Base-by-base conservation (phyloP, 2,797 vertebrate genomes). In the Danio tinwini region DNA sequence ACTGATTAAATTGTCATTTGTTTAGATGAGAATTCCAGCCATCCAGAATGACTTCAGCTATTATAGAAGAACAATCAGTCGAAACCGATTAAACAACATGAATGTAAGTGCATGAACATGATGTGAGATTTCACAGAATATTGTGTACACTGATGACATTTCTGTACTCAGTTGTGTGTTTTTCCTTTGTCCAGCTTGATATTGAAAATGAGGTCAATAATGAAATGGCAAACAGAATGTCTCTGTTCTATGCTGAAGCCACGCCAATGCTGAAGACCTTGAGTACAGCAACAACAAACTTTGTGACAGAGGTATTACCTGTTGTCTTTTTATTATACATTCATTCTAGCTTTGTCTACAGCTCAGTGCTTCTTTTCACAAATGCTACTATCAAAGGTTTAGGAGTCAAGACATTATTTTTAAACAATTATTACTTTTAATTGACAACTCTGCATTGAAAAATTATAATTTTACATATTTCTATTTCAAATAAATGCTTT, bases 41-140 rank as follows among this genome's bases (percentile, higher is more conserved):
- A 98, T 99, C 86, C 97, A 99, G 90, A 99, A 99, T 0, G 98
- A 99, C 90, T 99, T 99, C 91, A 99, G 98, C 89, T 99, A 99
- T 88, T 99, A 99, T 85, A 93, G 98, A 85, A 88, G 98, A 83
- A 99, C 97, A 56, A 97, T 99, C 90, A 99, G 95, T 88, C 95
- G 97, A 76, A 98, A 99, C 88, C 90, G 96, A 76, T 96, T 99
- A 93, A 99, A 99, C 89, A 98, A 98, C 90, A 98, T 98, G 96
- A 97, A 99, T 13, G 97, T 98, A 90, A 96, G 96, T 92, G 42
- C 7, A 14, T 63, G 2, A 13, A 7, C 42, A 12, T 5, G n/a
- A 13, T 52, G 13, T 21, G 4, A 17, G 19, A 70, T 11, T 29
- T 29, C n/a, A 11, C 12, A 9, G 4, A 40, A 11, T 56, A 19